Evolutionary conservation across 2,797 vertebrate species (phyloP).

Genomic region (Fundulus diaphanus): DNA sequence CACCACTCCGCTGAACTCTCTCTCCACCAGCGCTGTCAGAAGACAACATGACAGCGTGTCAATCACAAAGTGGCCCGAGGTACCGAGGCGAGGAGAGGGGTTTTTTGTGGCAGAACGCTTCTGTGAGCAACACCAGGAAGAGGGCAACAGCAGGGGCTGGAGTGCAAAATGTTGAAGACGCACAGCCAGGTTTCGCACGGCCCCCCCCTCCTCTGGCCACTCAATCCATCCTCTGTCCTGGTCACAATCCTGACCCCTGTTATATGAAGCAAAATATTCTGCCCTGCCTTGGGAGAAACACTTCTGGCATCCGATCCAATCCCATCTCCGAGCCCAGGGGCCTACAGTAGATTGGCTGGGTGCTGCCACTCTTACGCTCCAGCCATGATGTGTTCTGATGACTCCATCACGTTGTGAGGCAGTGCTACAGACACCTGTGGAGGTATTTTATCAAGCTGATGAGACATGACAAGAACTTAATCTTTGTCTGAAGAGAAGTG

Average conservation of each 20-base stretch:
- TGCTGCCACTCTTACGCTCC: constrained; percentile 69
- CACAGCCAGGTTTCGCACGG: constrained; percentile 58
- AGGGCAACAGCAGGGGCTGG: constrained; percentile 72
- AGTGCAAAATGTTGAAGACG: constrained; percentile 45
- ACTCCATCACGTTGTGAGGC: constrained; percentile 67
- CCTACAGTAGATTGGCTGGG: constrained; percentile 58
- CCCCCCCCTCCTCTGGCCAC: constrained; percentile 48
- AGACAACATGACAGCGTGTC: constrained; percentile 84
- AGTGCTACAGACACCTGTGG: constrained; percentile 74
- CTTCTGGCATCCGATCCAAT: constrained; percentile 58
- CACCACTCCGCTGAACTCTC: constrained; percentile 68
- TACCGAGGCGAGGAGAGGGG: constrained; percentile 68
- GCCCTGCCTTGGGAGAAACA: constrained; percentile 51
- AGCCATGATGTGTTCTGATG: constrained; percentile 80
- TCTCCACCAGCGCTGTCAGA: constrained; percentile 72
- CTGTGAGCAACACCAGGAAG: constrained; percentile 76
- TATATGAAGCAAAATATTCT: constrained; percentile 60
- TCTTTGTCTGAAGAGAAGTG: constrained; percentile 26
- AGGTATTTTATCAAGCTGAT: constrained; percentile 65
- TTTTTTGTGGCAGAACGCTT: constrained; percentile 72
- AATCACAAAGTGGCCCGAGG: constrained; percentile 78
- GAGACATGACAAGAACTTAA: constrained; percentile 65
- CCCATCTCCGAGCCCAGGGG: constrained; percentile 46
- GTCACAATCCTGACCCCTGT: constrained; percentile 56
- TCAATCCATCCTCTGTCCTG: constrained; percentile 28